phyloP scores from a whole-genome alignment of 2,888 invertebrate species.

The Beris morrisii region DNA sequence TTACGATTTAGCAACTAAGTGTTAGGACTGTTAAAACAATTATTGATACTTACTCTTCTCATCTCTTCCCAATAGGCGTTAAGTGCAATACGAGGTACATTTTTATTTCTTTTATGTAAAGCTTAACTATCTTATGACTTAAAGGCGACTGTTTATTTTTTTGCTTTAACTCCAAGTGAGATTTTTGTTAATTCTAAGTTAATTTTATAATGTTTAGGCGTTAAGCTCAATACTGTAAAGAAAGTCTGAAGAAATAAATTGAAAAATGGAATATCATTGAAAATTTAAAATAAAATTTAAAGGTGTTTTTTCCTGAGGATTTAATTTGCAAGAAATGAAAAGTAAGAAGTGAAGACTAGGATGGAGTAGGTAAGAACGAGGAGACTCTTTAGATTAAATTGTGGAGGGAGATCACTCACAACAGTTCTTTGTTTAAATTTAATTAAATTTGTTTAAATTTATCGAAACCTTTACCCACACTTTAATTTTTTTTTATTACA shows the following conservation, averaged over 20 bases:
- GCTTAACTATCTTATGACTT: background rate
- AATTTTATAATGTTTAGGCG: conserved; percentile 11
- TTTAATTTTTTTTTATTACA: too few relatives aligned
- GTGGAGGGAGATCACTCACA: too few relatives aligned
- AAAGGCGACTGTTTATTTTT: conserved; percentile 1
- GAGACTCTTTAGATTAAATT: too few relatives aligned
- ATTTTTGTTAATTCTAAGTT: conserved; percentile 15
- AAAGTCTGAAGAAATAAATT: conserved; percentile 24
- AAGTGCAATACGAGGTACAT: conserved; percentile 30
- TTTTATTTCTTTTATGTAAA: conserved; percentile 3
- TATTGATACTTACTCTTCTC: background rate
- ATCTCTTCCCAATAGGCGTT: conserved; percentile 13
- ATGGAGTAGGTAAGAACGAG: too few relatives aligned
- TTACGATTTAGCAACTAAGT: background rate
- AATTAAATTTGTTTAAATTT: too few relatives aligned
- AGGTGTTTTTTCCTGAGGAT: too few relatives aligned
- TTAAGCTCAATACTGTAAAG: conserved; percentile 24
- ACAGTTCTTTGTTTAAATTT: too few relatives aligned
- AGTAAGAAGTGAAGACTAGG: too few relatives aligned
- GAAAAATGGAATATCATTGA: too few relatives aligned
- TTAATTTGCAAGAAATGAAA: too few relatives aligned
- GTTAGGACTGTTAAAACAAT: background rate
- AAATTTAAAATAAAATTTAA: too few relatives aligned
- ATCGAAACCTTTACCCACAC: too few relatives aligned
- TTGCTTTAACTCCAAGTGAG: conserved; percentile 5